Base-by-base conservation (phyloP, 2,888 invertebrate genomes). In the Dromius quadrimaculatus region DNA sequence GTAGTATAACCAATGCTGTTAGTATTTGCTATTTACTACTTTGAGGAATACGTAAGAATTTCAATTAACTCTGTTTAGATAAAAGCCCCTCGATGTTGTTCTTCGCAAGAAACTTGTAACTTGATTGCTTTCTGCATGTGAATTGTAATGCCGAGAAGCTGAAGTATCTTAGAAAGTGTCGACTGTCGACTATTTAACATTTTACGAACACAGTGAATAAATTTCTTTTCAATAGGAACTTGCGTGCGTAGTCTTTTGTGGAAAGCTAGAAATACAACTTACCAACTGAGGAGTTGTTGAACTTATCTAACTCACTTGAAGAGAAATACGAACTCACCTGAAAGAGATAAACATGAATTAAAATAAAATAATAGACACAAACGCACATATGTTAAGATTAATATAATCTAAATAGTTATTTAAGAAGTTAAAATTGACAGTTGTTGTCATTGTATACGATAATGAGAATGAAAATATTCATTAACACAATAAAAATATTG, bases 1-100 rank as follows among this genome's bases (percentile, higher is more conserved):
- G n/a, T n/a, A n/a, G n/a, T n/a, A n/a, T n/a, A n/a, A n/a, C n/a
- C n/a, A n/a, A n/a, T n/a, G n/a, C n/a, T n/a, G n/a, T n/a, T n/a
- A n/a, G n/a, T n/a, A n/a, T n/a, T n/a, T n/a, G n/a, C n/a, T n/a
- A n/a, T n/a, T n/a, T n/a, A n/a, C n/a, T n/a, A n/a, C n/a, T n/a
- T n/a, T n/a, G n/a, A n/a, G n/a, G n/a, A n/a, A n/a, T n/a, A n/a
- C n/a, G 50, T 50, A 23, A 28, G 32, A 54, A 28, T 54, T 54
- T 54, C 28, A 54, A 54, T 54, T 54, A 54, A 54, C 28, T 54
- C 50, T 54, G 28, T 54, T 54, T 54, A 54, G 50, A 54, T 32
- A 54, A 54, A 54, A 54, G n/a, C n/a, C 50, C 28, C 15, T 28
- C 50, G 28, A 54, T 28, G 50, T 28, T 54, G 50, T 54, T 54